phyloP scores from a whole-genome alignment of 2,888 invertebrate genomes.

The Eupithecia tripunctaria region DNA sequence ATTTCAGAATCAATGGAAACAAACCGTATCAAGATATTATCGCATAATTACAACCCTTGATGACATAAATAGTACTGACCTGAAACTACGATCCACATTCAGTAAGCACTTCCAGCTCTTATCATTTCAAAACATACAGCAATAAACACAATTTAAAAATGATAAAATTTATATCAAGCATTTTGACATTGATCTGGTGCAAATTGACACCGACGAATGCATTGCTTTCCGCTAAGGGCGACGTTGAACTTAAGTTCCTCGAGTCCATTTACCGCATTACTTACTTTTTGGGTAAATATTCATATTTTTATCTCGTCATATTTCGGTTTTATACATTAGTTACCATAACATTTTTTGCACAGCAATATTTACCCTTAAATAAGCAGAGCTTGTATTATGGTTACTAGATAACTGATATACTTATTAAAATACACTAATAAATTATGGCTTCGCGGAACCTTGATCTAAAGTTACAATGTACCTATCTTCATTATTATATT shows the following conservation, averaged over 20 bases:
- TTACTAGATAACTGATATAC: too few species aligned
- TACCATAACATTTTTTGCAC: too few species aligned
- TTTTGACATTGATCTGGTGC: conserved; percentile 52
- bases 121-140: background rate
- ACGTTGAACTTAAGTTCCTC: conserved; percentile 66
- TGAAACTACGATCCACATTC: conserved; percentile 7
- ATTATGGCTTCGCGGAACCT: background rate
- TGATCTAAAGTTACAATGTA: background rate
- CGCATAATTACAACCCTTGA: conserved; percentile 33
- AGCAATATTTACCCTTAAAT: too few species aligned
- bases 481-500: background rate
- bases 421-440: too few species aligned
- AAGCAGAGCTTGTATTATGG: too few species aligned
- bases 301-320: background rate
- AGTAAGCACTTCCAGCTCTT: background rate
- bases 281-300: conserved; percentile 65
- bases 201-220: conserved; percentile 64
- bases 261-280: conserved; percentile 66
- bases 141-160: background rate
- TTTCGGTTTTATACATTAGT: too few species aligned
- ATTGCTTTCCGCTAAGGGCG: conserved; percentile 59
- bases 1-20: conserved; percentile 34
- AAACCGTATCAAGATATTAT: conserved; percentile 22
- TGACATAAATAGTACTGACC: conserved; percentile 14
- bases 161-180: background rate